A percentile compares a stretch with the other conserved stretches of the same genome.
phyloP scores from a whole-genome alignment of 2,797 vertebrate genomes.

The Hafferia zeledoni region DNA sequence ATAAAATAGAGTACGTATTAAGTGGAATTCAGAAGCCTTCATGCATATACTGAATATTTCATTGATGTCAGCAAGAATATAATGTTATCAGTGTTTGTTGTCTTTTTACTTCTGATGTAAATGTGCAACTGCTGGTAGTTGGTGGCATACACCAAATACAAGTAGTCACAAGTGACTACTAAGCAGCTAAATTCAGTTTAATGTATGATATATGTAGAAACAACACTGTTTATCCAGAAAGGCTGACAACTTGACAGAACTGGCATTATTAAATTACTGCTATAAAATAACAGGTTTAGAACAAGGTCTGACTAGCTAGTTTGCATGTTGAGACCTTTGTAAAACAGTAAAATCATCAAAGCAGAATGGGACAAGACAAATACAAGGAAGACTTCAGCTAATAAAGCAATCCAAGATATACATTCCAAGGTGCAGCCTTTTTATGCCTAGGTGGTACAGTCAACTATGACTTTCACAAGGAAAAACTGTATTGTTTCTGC shows the following conservation, averaged over 20 bases:
- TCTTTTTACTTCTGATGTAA: neutral
- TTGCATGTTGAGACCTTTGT: neutral
- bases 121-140: neutral
- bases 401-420: neutral
- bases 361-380: neutral
- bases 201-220: neutral
- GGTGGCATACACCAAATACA: neutral
- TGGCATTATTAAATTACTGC: constrained; percentile 1
- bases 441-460: too few relatives aligned
- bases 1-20: neutral
- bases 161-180: neutral
- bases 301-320: neutral
- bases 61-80: neutral
- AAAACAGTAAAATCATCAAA: neutral
- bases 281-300: neutral
- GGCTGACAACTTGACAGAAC: neutral
- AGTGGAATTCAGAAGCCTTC: neutral
- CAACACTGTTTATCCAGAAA: neutral
- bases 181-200: neutral
- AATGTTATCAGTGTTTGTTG: neutral
- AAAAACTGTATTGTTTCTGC: neutral
- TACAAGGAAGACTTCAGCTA: neutral
- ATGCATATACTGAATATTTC: neutral
- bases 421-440: neutral
- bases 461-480: neutral